Conservation (phyloP, 2,888 invertebrate genomes). For the Limnephilus auricula region DNA sequence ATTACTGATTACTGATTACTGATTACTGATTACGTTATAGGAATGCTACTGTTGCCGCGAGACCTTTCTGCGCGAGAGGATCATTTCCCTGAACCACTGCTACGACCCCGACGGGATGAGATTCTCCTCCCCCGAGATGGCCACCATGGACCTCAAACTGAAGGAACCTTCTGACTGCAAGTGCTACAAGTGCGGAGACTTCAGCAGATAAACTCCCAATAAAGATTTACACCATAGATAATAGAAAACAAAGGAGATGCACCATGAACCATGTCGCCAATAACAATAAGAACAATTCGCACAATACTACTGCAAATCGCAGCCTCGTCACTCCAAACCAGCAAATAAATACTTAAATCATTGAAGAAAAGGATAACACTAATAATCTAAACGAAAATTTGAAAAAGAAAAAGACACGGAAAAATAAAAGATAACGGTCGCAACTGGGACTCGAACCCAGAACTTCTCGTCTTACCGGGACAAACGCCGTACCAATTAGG, state of each 20-base stretch:
- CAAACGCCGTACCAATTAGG: too few species aligned
- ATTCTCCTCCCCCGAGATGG: conserved; percentile 82
- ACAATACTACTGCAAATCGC: too few species aligned
- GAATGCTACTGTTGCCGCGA: conserved; percentile 96
- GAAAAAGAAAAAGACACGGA: too few species aligned
- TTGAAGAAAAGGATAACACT: too few species aligned
- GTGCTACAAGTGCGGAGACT: conserved; percentile 93
- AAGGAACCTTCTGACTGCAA: conserved; percentile 93
- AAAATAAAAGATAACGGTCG: too few species aligned
- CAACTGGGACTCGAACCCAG: too few species aligned
- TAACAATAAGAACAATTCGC: not conserved
- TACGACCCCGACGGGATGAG: conserved; percentile 92
- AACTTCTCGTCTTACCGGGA: too few species aligned
- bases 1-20: conserved; percentile 16
- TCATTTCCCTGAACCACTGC: conserved; percentile 89
- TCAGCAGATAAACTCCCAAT: conserved; percentile 80
- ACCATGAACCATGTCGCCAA: too few species aligned
- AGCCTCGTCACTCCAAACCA: too few species aligned
- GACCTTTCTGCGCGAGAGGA: conserved; percentile 88
- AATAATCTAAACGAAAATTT: too few species aligned
- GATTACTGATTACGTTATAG: conserved; percentile 76
- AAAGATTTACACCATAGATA: not conserved
- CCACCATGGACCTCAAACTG: conserved; percentile 88
- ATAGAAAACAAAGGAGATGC: not conserved
- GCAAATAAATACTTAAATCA: too few species aligned